These are phyloP conservation scores for Dasypogon diadema DNA, from an alignment of 2,888 invertebrate species.

Conservation along the genomic window DNA sequence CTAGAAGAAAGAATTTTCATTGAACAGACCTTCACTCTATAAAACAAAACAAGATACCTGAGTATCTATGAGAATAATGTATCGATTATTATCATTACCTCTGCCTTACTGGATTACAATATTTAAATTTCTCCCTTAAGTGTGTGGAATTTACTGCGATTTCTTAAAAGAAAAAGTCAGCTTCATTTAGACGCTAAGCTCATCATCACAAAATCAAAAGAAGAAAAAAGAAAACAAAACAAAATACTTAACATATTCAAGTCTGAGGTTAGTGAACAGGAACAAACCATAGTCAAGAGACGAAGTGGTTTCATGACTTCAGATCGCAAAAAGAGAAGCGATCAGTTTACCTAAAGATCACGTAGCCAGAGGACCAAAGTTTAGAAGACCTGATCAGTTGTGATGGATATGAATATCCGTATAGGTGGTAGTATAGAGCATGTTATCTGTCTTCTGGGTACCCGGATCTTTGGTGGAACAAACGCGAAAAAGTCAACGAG, in stretches of 20 bases:
- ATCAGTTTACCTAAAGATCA: conserved; percentile 20
- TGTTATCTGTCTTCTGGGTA: conserved; percentile 37
- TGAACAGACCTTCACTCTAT: too few species aligned
- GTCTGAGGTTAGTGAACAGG: conserved; percentile 50
- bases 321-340: conserved; percentile 3
- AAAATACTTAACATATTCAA: conserved; percentile 36
- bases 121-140: not conserved
- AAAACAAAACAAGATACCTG: too few species aligned
- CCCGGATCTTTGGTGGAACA: conserved; percentile 48
- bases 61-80: too few species aligned
- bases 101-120: too few species aligned
- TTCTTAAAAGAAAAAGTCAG: conserved; percentile 5
- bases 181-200: conserved; percentile 28
- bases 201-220: not conserved
- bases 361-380: conserved; percentile 31
- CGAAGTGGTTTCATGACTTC: conserved; percentile 31
- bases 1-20: too few species aligned
- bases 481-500: conserved; percentile 38
- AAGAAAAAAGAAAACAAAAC: not conserved
- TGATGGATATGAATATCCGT: not conserved
- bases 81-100: too few species aligned
- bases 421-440: conserved; percentile 1
- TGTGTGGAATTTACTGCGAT: not conserved
- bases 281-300: conserved; percentile 31
- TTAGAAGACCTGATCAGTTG: conserved; percentile 34